phyloP scores from a whole-genome alignment of 2,797 vertebrate species.

The Fundulus diaphanus region DNA sequence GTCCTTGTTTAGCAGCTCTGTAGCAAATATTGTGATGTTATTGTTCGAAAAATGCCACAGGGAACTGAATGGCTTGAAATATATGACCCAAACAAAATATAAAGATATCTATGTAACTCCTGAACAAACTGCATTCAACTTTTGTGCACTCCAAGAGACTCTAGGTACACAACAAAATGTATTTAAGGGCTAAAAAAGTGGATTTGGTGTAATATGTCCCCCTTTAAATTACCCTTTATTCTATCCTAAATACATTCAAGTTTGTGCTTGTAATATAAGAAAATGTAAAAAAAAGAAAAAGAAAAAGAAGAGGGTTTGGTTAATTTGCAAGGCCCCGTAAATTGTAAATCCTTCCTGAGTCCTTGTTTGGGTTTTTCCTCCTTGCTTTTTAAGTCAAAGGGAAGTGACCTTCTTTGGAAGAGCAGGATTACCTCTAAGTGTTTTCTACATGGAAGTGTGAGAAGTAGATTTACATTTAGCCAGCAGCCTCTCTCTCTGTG shows the following conservation, averaged over 20 bases:
- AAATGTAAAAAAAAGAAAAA: neutral
- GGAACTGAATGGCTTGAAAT: too few relatives aligned
- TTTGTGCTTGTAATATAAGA: neutral
- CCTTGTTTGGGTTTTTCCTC: neutral
- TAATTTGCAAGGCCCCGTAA: neutral
- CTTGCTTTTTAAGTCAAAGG: slow-evolving; percentile 46
- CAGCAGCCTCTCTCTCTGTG: slow-evolving; percentile 38
- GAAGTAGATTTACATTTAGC: slow-evolving; percentile 59
- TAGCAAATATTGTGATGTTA: too few relatives aligned
- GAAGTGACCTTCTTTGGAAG: slow-evolving; percentile 66
- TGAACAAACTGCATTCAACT: too few relatives aligned
- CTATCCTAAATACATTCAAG: neutral
- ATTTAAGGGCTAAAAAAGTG: too few relatives aligned
- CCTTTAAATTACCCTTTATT: too few relatives aligned
- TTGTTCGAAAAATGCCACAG: too few relatives aligned
- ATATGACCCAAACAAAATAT: too few relatives aligned
- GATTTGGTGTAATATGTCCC: too few relatives aligned
- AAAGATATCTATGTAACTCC: too few relatives aligned
- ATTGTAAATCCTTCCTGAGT: slow-evolving; percentile 3
- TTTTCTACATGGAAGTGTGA: slow-evolving; percentile 70
- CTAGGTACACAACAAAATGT: too few relatives aligned
- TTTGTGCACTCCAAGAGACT: too few relatives aligned
- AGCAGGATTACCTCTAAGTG: slow-evolving; percentile 57
- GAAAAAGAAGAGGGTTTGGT: neutral
- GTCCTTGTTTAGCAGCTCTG: too few relatives aligned